Evolutionary conservation across 2,888 invertebrate species (phyloP), one percentile per base, ranked within the genome.

Genomic region (Frankliniella fusca): DNA sequence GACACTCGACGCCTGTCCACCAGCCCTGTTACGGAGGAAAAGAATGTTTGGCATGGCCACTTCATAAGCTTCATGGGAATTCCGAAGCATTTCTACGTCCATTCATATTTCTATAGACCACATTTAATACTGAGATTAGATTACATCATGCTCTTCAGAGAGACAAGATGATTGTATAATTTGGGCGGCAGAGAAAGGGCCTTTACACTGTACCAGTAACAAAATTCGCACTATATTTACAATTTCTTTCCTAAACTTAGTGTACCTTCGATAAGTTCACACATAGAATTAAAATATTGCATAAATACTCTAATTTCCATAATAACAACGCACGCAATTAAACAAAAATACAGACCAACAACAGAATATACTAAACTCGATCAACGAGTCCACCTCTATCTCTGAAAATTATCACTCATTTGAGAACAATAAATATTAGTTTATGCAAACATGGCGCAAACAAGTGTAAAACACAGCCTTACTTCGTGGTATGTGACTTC

Each of bases 251-350:
- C 38, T n/a, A 38, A 80, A n/a, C 28, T 81, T n/a, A 81, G 27
- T 28, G n/a, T 81, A 80, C n/a, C 38, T 27, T 49, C 9, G n/a
- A 38, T 80, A 49, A 23, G 12, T 49, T 38, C 50, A 80, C 49
- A 50, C 50, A n/a, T n/a, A 48, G 23, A 49, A 80, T 80, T 80
- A 49, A 80, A 54, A 27, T 81, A 81, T 81, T 81, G 48, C 48
- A 81, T 81, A 80, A 80, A 80, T 80, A 81, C 50, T 81, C 50
- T 80, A 80, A 38, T 80, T n/a, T 81, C 27, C 28, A 15, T 81
- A 49, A 50, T 81, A 50, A 48, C 80, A 81, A 81, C 28, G 20
- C 28, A 81, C 70, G 70, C 70, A 27, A 27, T 76, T 76, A 76
- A 76, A 76, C 70, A 76, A 76, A 76, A 76, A 76, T 76, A 76